phyloP scores from a whole-genome alignment of 2,113 vertebrate species.

The Danionella cerebrum region DNA sequence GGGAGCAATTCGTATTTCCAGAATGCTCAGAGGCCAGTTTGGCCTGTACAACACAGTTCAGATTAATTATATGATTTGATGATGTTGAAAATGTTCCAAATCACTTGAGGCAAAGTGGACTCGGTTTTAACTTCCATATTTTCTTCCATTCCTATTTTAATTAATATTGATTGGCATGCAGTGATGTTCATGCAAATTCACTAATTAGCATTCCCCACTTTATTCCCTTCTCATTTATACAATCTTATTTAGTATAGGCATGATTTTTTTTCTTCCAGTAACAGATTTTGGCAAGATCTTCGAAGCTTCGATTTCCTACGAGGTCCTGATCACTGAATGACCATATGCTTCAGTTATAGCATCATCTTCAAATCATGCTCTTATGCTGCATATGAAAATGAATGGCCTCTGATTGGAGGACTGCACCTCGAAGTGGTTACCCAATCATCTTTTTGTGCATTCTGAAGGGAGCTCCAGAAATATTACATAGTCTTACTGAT shows the following conservation, averaged over 20 bases:
- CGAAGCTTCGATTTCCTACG: slow-evolving; percentile 13
- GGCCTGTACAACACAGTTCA: not conserved
- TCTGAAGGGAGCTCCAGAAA: slow-evolving; percentile 1
- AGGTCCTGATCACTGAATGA: slow-evolving; percentile 14
- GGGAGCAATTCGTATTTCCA: not conserved
- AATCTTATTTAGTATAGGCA: not conserved
- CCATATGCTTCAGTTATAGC: slow-evolving; percentile 25
- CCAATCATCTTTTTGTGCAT: not conserved
- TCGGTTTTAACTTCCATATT: not conserved
- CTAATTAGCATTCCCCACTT: slow-evolving; percentile 10
- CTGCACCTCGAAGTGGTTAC: slow-evolving; percentile 1
- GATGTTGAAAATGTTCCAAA: not conserved
- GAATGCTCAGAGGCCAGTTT: not conserved
- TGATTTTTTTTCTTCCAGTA: not conserved
- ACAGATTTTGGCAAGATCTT: slow-evolving; percentile 11
- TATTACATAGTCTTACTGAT: not conserved
- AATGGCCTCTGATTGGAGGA: slow-evolving; percentile 20
- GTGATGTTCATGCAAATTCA: slow-evolving; percentile 15
- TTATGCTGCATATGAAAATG: slow-evolving; percentile 1
- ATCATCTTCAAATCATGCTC: slow-evolving; percentile 17
- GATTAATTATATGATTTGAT: slow-evolving; percentile 3
- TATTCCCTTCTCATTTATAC: not conserved
- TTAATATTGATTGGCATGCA: slow-evolving; percentile 9
- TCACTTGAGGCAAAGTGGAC: not conserved
- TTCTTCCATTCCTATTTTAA: not conserved